Percentiles rank a stretch among this genome's conserved stretches.
phyloP scores from a whole-genome alignment of 2,113 vertebrate species.

The Panthera tigris region DNA sequence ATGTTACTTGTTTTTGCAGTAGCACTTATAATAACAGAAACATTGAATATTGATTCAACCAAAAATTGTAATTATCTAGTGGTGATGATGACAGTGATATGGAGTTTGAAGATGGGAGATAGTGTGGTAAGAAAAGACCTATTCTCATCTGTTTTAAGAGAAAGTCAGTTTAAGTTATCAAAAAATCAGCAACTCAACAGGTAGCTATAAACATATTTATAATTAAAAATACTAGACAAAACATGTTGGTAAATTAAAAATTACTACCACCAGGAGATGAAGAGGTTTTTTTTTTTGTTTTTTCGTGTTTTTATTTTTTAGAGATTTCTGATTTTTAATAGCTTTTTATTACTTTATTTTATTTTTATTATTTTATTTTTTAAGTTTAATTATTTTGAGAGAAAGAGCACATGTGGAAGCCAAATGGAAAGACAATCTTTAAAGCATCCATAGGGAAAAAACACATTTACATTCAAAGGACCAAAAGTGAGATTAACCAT shows the following conservation, averaged over 20 bases:
- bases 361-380: too few relatives aligned
- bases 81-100: background rate
- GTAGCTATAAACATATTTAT: background rate
- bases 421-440: background rate
- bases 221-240: background rate
- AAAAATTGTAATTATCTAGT: background rate
- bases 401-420: background rate
- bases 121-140: background rate
- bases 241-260: background rate
- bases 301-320: background rate
- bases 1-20: background rate
- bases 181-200: background rate
- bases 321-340: background rate
- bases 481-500: background rate
- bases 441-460: background rate
- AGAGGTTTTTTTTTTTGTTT: background rate
- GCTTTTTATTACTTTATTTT: background rate
- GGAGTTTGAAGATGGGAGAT: background rate
- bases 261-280: background rate
- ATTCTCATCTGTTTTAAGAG: background rate
- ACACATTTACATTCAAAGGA: background rate
- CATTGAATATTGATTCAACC: background rate
- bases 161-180: background rate
- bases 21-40: background rate
- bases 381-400: too few relatives aligned